Base-by-base conservation (phyloP, 1,140 invertebrate species). In the Bombus fervidus region DNA sequence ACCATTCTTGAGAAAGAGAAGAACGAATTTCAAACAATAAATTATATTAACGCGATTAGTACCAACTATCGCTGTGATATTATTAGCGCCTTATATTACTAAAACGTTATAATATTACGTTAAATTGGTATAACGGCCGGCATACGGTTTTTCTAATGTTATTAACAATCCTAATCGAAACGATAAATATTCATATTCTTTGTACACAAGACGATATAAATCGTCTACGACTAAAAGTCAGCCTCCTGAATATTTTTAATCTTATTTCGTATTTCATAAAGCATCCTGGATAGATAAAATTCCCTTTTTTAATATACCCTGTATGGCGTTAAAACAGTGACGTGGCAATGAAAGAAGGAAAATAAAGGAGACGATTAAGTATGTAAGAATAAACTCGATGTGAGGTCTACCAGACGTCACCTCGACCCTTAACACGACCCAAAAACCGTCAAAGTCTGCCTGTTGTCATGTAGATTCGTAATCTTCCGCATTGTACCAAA, bases 341-440 rank as follows among this genome's bases (percentile, higher is more conserved):
- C 28, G 28, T 39, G 31, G 25, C 6, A 66, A 66, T 13, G n/a
- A 72, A n/a, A 22, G 13, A 22, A 62, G 37, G 4, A 34, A 66
- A 47, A 75, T 68, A 37, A 41, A 39, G 28, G 41, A 41, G 59
- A 78, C 18, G 39, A 84, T 84, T 72, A 72, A 79, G 22, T 25
- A 53, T 10, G 53, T 37, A 71, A 71, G 66, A 71, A 62, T 84
- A 62, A 84, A 71, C 43, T 68, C 18, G 6, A 72, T 43, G 37
- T 12, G 34, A 75, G 57, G 57, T 66, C 34, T 69, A 8, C 25
- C 62, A 39, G n/a, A 0, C 89, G 87, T 91, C 92, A 92, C 92
- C 92, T 92, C 84, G 92, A 93, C 91, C 92, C 91, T 89, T 92
- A 92, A 93, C 93, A 91, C 91, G 88, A 90, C 87, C 89, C 86